Base-by-base conservation (phyloP, 2,797 vertebrate genomes). In the Cuculus canorus region DNA sequence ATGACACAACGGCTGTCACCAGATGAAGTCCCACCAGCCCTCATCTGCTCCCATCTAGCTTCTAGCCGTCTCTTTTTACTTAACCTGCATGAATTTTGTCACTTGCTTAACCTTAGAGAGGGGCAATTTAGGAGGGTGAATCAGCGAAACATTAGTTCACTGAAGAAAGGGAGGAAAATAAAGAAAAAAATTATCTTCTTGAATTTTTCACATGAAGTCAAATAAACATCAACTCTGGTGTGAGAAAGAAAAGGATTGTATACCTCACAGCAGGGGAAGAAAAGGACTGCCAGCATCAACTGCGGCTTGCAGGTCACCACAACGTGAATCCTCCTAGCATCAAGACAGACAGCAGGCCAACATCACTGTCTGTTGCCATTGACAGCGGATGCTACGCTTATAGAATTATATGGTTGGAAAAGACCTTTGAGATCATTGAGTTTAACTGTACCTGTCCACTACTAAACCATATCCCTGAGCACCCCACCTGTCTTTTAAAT, bases 131-230 rank as follows among this genome's bases (percentile, higher is more conserved):
- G 41, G 25, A 65, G 82, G n/a, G 3, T 4, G 6, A 57, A 86
- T 50, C 33, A 88, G 37, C 25, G 82, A 69, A 85, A 69, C 35
- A 13, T 28, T 48, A 56, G 35, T 32, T 56, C 16, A 6, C 17
- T 0, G 5, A 22, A 53, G 30, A 23, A 18, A 15, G 1, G 2
- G 5, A n/a, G 7, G 11, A 57, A 57, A 53, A 32, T 4, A 0
- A 53, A 64, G 15, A 37, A 73, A 54, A 65, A 33, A 24, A 39
- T 3, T 11, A 23, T 7, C 3, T 86, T 50, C 53, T 48, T 61
- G 28, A 41, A 43, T 17, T 32, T 18, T 73, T 57, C 65, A 47
- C 7, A 10, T 8, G 8, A 86, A 54, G 35, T 32, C 25, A 69
- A 69, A 63, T 35, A 54, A 86, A 52, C 47, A 59, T 0, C 9